phyloP scores from a whole-genome alignment of 2,113 vertebrate genomes.

The Eleginops maclovinus region DNA sequence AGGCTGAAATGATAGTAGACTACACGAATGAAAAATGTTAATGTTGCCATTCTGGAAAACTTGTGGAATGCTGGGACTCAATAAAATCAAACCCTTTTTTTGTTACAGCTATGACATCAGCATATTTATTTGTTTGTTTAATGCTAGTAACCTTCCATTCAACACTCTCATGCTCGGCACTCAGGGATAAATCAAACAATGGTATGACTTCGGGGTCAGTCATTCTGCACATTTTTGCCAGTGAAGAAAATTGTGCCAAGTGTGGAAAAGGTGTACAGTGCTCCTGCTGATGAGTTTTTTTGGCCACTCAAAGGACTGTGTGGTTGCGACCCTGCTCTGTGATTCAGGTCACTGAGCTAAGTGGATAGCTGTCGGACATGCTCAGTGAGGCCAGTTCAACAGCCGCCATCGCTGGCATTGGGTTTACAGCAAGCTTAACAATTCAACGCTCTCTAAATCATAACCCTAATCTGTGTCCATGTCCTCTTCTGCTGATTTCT shows the following conservation, averaged over 20 bases:
- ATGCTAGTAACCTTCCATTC: background rate
- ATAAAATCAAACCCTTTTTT: background rate
- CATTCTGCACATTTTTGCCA: conserved; percentile 1
- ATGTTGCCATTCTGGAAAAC: background rate
- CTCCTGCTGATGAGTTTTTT: conserved; percentile 20
- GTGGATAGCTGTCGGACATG: conserved; percentile 63
- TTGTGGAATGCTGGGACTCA: background rate
- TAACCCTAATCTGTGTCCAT: background rate
- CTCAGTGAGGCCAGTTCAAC: conserved; percentile 31
- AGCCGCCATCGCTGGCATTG: conserved; percentile 15
- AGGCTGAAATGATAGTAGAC: conserved; percentile 7
- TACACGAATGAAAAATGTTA: background rate
- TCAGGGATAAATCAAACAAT: background rate
- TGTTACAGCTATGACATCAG: background rate
- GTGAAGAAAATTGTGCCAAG: background rate
- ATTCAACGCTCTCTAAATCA: conserved; percentile 24
- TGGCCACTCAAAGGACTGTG: conserved; percentile 37
- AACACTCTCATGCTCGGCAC: background rate
- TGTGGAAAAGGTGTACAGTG: conserved; percentile 30
- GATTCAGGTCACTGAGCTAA: conserved; percentile 66
- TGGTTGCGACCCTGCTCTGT: conserved; percentile 9
- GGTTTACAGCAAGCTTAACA: conserved; percentile 21
- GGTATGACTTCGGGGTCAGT: conserved; percentile 1
- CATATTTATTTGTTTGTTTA: background rate
- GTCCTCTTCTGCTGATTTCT: conserved; percentile 17